phyloP scores from a whole-genome alignment of 1,140 invertebrate genomes.

The Halesus radiatus region DNA sequence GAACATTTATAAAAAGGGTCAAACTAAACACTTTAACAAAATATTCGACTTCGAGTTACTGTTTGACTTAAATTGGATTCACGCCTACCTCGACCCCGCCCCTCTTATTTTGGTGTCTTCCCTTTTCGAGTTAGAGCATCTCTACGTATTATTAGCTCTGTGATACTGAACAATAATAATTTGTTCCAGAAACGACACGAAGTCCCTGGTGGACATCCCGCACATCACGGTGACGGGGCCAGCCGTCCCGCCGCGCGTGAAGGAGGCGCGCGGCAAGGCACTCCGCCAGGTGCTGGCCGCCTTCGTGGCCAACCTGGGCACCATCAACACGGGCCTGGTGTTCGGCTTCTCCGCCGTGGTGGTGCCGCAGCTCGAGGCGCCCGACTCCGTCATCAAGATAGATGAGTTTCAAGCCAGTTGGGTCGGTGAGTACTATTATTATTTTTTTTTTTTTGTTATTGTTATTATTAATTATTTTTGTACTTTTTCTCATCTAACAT shows the following conservation, averaged over 20 bases:
- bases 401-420: conserved; percentile 76
- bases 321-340: conserved; percentile 80
- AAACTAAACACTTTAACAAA: too few species aligned
- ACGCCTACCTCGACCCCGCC: too few species aligned
- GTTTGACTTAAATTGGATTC: too few species aligned
- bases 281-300: conserved; percentile 74
- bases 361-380: conserved; percentile 74
- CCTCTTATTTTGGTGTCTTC: too few species aligned
- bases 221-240: conserved; percentile 50
- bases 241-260: conserved; percentile 59
- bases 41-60: too few species aligned
- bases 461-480: too few species aligned
- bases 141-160: too few species aligned
- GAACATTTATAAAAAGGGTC: too few species aligned
- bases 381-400: conserved; percentile 72
- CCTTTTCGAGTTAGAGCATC: too few species aligned
- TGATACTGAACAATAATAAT: too few species aligned
- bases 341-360: conserved; percentile 83
- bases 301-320: conserved; percentile 76
- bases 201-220: conserved; percentile 60
- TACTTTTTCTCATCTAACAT: too few species aligned
- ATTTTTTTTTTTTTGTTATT: too few species aligned
- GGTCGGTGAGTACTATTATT: conserved; percentile 74
- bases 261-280: conserved; percentile 69
- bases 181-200: conserved; percentile 62